Percentiles rank a stretch among this genome's conserved stretches.
Evolutionary conservation across 1,140 invertebrate species (phyloP).

Genomic region (Centruroides sculpturatus): DNA sequence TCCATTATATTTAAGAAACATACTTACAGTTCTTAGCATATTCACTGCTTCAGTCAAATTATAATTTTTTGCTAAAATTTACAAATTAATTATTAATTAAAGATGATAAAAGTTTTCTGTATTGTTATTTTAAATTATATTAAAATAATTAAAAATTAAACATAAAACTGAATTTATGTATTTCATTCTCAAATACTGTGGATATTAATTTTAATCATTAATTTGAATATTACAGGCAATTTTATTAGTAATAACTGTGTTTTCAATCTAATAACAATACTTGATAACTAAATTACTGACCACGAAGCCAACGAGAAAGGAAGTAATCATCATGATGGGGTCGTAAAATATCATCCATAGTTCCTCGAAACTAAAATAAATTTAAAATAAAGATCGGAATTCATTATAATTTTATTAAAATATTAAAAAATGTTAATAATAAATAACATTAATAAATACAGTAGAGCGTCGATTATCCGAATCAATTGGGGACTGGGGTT

Average conservation of each 20-base stretch:
- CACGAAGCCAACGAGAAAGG: constrained; percentile 61
- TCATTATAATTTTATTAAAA: too few species aligned
- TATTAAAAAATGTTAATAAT: too few species aligned
- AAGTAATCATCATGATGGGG: constrained; percentile 56
- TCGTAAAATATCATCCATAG: constrained; percentile 13
- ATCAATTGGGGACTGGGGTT: too few species aligned
- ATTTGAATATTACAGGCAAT: neutral
- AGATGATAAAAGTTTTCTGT: neutral
- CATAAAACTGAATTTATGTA: neutral
- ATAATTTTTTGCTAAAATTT: too few species aligned
- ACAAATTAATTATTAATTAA: too few species aligned
- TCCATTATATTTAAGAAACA: too few species aligned
- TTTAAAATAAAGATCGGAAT: too few species aligned
- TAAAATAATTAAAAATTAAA: neutral
- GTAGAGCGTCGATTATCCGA: too few species aligned
- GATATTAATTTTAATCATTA: neutral
- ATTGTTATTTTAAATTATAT: neutral
- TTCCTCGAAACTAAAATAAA: constrained; percentile 6
- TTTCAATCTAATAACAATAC: neutral
- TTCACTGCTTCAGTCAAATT: too few species aligned
- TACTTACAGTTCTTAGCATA: too few species aligned
- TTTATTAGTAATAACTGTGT: neutral
- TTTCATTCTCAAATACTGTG: too few species aligned
- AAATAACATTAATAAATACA: too few species aligned
- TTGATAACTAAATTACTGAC: constrained; percentile 34